A percentile compares a stretch with the other conserved stretches of the same genome.
These are phyloP conservation scores for Ditula angustiorana DNA, from an alignment of 2,888 invertebrate species.

Conservation along the genomic window DNA sequence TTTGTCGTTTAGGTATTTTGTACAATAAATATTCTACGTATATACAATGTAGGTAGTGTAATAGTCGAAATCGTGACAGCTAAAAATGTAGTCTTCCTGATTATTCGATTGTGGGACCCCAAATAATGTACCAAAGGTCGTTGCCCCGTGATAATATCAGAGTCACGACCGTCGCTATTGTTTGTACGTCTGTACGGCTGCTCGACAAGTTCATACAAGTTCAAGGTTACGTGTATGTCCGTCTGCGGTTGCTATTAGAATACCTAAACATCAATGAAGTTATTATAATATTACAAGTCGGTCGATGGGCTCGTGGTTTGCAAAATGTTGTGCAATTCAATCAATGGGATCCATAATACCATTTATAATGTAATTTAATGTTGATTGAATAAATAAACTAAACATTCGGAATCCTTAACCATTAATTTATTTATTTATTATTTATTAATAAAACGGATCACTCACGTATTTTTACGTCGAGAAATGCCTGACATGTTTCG, in stretches of 20 bases:
- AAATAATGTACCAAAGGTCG: constrained; percentile 37
- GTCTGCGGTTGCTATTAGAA: constrained; percentile 3
- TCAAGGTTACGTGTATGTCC: constrained; percentile 43
- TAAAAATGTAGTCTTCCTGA: background rate
- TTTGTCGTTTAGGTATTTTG: too few species aligned
- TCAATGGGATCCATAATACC: too few species aligned
- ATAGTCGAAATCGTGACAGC: background rate
- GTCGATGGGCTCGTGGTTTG: too few species aligned
- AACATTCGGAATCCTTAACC: too few species aligned
- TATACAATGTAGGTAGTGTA: background rate
- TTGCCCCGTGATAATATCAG: constrained; percentile 45
- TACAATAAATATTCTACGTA: too few species aligned
- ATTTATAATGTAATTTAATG: too few species aligned
- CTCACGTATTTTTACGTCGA: too few species aligned
- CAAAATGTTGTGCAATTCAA: background rate
- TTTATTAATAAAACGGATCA: too few species aligned
- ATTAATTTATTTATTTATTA: too few species aligned
- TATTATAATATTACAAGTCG: too few species aligned
- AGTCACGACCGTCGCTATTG: constrained; percentile 46
- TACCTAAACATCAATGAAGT: background rate
- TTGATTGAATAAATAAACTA: too few species aligned
- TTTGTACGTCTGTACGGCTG: constrained; percentile 39
- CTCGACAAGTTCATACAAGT: constrained; percentile 45
- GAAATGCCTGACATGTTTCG: too few species aligned
- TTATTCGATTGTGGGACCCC: constrained; percentile 16